phyloP scores from a whole-genome alignment of 2,113 vertebrate genomes.

The Myiozetetes cayanensis region DNA sequence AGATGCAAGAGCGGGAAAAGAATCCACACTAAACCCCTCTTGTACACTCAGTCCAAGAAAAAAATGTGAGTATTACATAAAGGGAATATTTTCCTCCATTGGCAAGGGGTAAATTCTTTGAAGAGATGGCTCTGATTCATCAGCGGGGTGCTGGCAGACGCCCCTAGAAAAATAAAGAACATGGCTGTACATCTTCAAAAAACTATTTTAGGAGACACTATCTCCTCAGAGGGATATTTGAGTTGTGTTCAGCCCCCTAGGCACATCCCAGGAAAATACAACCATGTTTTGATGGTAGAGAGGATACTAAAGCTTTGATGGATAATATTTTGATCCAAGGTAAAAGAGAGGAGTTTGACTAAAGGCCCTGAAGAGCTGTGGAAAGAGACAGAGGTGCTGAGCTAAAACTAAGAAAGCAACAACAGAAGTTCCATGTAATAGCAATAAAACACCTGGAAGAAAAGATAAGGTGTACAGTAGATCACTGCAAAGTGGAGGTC shows the following conservation, averaged over 20 bases:
- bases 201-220: slow-evolving; percentile 50
- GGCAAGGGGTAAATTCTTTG: slow-evolving; percentile 44
- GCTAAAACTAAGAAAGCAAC: slow-evolving; percentile 37
- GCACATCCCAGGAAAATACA: slow-evolving; percentile 60
- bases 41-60: background rate
- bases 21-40: background rate
- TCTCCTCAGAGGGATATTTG: slow-evolving; percentile 41
- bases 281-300: slow-evolving; percentile 48
- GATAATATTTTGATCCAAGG: slow-evolving; percentile 61
- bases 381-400: slow-evolving; percentile 10
- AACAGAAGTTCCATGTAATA: background rate
- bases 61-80: background rate
- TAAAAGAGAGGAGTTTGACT: slow-evolving; percentile 47
- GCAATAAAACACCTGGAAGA: slow-evolving; percentile 14
- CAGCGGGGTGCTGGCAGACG: slow-evolving; percentile 44
- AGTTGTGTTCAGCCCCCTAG: slow-evolving; percentile 48
- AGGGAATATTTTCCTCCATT: slow-evolving; percentile 11
- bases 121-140: slow-evolving; percentile 28
- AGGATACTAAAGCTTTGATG: slow-evolving; percentile 60
- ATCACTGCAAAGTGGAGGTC: slow-evolving; percentile 28
- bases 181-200: slow-evolving; percentile 40
- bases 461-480: slow-evolving; percentile 15
- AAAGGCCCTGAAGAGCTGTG: slow-evolving; percentile 17
- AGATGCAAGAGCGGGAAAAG: background rate
- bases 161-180: slow-evolving; percentile 47